Evolutionary conservation across 1,140 invertebrate genomes (phyloP).

Genomic region (Ylistrum balloti): DNA sequence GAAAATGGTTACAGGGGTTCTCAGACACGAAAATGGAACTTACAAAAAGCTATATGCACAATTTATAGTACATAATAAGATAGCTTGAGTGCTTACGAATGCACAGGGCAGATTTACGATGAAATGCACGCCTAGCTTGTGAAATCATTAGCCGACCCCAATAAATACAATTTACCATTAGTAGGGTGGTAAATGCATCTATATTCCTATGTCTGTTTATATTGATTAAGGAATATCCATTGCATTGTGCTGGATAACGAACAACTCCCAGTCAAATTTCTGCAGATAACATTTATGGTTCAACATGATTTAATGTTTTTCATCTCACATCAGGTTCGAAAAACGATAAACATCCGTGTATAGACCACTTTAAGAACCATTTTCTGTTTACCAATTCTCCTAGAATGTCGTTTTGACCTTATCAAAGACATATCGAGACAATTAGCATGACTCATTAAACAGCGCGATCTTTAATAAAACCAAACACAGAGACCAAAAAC

Average conservation of each 20-base stretch:
- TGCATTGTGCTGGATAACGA: background rate
- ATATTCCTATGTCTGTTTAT: background rate
- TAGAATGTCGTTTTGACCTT: background rate
- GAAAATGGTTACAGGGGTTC: background rate
- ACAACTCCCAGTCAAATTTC: background rate
- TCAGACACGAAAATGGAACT: background rate
- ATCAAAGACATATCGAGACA: background rate
- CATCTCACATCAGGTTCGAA: background rate
- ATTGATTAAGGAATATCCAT: background rate
- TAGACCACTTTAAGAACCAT: background rate
- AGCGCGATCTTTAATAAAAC: no score
- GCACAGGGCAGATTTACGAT: background rate
- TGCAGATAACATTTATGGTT: constrained; percentile 4
- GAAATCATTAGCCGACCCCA: background rate
- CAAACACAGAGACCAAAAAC: no score
- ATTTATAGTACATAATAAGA: background rate
- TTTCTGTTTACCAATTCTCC: background rate
- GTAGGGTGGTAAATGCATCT: background rate
- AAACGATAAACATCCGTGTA: background rate
- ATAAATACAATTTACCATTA: background rate
- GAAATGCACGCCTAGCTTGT: background rate
- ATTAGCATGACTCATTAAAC: background rate
- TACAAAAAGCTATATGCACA: background rate
- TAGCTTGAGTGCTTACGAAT: background rate
- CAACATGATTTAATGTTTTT: background rate